Percentiles rank a stretch among this genome's conserved stretches.
These are phyloP conservation scores for Calephelis virginiensis DNA, from an alignment of 1,140 invertebrate species.

Conservation along the genomic window DNA sequence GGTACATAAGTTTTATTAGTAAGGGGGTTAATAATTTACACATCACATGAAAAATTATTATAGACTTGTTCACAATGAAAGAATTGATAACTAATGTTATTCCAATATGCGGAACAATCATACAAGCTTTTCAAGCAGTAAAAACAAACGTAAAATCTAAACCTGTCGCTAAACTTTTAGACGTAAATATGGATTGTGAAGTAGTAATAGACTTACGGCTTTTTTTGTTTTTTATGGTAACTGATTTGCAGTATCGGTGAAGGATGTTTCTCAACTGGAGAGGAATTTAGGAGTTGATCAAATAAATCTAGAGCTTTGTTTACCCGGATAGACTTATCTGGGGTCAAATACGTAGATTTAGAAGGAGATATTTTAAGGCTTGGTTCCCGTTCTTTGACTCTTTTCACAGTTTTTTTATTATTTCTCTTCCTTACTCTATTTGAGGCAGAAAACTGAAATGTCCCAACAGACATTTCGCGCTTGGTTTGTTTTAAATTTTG, in stretches of 20 bases:
- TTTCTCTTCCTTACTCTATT: constrained; percentile 56
- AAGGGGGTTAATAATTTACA: no score
- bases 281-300: constrained; percentile 56
- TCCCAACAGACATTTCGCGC: constrained; percentile 56
- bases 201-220: background rate
- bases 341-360: constrained; percentile 50
- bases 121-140: no score
- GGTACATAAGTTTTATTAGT: no score
- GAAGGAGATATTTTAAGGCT: background rate
- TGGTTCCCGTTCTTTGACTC: constrained; percentile 38
- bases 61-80: no score
- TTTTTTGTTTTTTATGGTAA: constrained; percentile 1
- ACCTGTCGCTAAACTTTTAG: no score
- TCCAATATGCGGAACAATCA: no score
- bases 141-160: no score
- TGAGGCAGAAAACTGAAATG: constrained; percentile 40
- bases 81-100: no score
- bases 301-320: constrained; percentile 61
- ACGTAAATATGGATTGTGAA: no score
- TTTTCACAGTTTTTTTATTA: constrained; percentile 53
- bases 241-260: constrained; percentile 17
- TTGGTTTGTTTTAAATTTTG: constrained; percentile 70
- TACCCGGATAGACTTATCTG: constrained; percentile 63
- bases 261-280: constrained; percentile 26
- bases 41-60: no score